phyloP scores from a whole-genome alignment of 2,113 vertebrate genomes.

The Ceyx cyanopectus region DNA sequence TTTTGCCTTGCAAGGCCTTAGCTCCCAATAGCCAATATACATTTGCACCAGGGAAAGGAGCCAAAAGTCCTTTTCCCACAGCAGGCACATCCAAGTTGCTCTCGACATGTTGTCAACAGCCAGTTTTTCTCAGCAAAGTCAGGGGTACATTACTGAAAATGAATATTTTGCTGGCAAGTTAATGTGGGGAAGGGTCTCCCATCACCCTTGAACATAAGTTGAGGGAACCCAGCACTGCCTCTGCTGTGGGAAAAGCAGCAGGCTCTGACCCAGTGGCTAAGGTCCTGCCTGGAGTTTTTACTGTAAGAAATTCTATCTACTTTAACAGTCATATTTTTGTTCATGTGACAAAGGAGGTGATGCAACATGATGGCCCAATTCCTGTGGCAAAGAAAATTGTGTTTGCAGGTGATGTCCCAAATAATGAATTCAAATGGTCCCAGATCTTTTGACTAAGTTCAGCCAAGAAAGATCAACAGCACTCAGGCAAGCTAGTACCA shows the following conservation, averaged over 20 bases:
- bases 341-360: not conserved
- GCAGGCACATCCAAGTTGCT: rapidly evolving
- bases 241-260: not conserved
- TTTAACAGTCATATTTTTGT: not conserved
- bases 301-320: not conserved
- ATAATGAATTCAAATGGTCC: not conserved
- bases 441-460: not conserved
- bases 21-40: not conserved
- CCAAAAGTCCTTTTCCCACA: not conserved
- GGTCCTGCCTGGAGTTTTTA: not conserved
- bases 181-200: not conserved
- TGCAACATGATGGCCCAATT: not conserved
- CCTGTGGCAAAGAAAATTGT: not conserved
- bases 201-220: not conserved
- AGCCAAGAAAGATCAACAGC: not conserved
- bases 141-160: not conserved
- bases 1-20: not conserved
- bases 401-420: slow-evolving; percentile 24
- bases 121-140: not conserved
- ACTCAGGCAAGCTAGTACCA: not conserved
- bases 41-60: not conserved
- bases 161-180: not conserved
- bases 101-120: not conserved
- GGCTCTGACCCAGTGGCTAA: not conserved
- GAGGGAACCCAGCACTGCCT: not conserved